These are phyloP conservation scores for Cheilinus undulatus DNA, from an alignment of 2,113 vertebrate genomes.

Conservation along the genomic window DNA sequence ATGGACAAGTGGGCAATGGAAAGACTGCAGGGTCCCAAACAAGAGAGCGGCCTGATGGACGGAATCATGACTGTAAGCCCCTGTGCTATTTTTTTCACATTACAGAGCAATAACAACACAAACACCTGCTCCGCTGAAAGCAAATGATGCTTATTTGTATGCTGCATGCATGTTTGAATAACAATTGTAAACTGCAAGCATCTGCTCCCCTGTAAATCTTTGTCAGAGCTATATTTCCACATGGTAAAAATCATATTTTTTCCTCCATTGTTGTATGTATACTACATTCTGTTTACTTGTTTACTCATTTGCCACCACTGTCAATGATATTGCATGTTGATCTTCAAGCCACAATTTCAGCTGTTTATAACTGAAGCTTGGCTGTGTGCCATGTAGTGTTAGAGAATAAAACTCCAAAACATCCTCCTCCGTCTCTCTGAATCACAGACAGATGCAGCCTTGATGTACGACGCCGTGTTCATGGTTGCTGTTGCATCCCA, in stretches of 20 bases:
- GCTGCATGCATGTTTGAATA: neutral
- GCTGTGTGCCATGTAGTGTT: neutral
- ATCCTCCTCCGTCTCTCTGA: neutral
- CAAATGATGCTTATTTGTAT: conserved; percentile 23
- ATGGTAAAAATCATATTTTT: conserved; percentile 3
- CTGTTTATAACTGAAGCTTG: conserved; percentile 8
- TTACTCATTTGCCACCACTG: neutral
- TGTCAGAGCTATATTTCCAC: conserved; percentile 13
- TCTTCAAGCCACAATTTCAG: neutral
- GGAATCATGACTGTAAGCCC: conserved; percentile 93
- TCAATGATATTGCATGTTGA: neutral
- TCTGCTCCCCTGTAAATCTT: conserved; percentile 20
- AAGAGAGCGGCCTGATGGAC: conserved; percentile 90
- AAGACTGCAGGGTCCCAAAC: conserved; percentile 89
- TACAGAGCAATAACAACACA: neutral
- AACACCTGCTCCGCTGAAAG: conserved; percentile 14
- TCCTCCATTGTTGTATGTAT: neutral
- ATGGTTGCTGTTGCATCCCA: conserved; percentile 94
- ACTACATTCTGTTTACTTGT: neutral
- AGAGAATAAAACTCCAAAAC: neutral
- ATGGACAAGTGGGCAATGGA: conserved; percentile 96
- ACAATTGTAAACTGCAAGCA: conserved; percentile 16
- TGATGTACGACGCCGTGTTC: conserved; percentile 97
- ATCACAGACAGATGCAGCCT: conserved; percentile 92
- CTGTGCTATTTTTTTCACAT: neutral